Evolutionary conservation across 2,888 invertebrate genomes (phyloP).

Genomic region (Troglohyphantes excavatus): DNA sequence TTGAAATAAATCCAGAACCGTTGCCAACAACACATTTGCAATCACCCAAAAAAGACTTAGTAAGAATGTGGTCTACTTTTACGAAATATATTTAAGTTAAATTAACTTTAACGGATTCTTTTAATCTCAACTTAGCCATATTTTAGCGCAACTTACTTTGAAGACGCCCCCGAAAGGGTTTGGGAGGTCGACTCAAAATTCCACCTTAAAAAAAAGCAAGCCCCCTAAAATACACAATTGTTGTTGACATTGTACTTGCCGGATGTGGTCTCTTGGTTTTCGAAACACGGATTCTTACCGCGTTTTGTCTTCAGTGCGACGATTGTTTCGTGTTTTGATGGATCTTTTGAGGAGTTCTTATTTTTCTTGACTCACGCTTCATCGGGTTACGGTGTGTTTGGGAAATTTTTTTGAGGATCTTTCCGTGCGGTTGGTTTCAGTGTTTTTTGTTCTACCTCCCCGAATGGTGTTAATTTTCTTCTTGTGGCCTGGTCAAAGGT

Average conservation of each 20-base stretch:
- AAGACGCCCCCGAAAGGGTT: too few relatives aligned
- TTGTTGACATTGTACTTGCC: constrained; percentile 45
- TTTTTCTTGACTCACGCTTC: background rate
- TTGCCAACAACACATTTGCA: too few relatives aligned
- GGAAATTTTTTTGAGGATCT: background rate
- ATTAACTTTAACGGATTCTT: too few relatives aligned
- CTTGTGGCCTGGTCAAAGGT: background rate
- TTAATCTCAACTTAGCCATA: too few relatives aligned
- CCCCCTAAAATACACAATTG: background rate
- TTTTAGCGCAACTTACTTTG: too few relatives aligned
- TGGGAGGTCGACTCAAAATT: constrained; percentile 29
- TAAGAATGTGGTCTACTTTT: too few relatives aligned
- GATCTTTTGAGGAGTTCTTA: background rate
- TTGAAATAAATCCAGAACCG: too few relatives aligned
- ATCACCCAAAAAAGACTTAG: too few relatives aligned
- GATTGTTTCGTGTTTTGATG: background rate
- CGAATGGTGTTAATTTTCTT: background rate
- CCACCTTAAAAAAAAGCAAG: constrained; percentile 7
- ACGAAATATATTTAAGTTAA: too few relatives aligned
- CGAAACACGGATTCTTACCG: background rate
- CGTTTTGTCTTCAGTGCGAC: background rate
- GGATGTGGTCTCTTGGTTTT: constrained; percentile 13
- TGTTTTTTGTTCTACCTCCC: background rate
- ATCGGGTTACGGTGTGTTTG: background rate
- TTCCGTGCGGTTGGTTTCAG: background rate